These are phyloP conservation scores for Silurus lanzhouensis DNA, from an alignment of 2,797 vertebrate species.

Conservation along the genomic window DNA sequence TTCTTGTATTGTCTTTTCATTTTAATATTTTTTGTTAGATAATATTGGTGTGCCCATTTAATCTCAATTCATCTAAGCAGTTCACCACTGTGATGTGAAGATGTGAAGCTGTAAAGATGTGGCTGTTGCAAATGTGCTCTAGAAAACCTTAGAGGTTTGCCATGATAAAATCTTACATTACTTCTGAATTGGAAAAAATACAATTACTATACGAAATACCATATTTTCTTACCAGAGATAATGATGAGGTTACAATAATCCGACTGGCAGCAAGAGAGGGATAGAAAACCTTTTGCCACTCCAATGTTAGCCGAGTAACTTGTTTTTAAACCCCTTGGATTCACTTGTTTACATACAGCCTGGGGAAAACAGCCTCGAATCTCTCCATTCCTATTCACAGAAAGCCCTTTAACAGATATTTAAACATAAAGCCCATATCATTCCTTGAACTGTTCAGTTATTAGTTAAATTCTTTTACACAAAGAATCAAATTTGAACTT, in stretches of 20 bases:
- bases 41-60: no score
- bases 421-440: neutral
- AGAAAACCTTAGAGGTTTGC: neutral
- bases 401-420: neutral
- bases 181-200: no score
- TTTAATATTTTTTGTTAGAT: no score
- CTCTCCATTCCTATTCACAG: neutral
- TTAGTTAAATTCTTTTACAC: neutral
- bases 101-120: no score
- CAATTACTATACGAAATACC: no score
- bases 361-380: slow-evolving; percentile 1
- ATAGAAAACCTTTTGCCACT: slow-evolving; percentile 1
- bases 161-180: neutral
- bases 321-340: neutral
- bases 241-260: neutral
- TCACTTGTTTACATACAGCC: neutral
- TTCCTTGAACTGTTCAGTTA: neutral
- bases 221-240: slow-evolving; percentile 6
- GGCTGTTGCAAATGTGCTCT: no score
- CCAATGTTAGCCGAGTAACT: slow-evolving; percentile 6
- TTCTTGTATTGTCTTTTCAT: no score
- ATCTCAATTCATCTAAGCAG: no score
- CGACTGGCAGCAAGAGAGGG: neutral
- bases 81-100: no score
- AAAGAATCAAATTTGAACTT: no score